Evolutionary conservation across 2,797 vertebrate species (phyloP).

Genomic region (Propithecus perrieri): DNA sequence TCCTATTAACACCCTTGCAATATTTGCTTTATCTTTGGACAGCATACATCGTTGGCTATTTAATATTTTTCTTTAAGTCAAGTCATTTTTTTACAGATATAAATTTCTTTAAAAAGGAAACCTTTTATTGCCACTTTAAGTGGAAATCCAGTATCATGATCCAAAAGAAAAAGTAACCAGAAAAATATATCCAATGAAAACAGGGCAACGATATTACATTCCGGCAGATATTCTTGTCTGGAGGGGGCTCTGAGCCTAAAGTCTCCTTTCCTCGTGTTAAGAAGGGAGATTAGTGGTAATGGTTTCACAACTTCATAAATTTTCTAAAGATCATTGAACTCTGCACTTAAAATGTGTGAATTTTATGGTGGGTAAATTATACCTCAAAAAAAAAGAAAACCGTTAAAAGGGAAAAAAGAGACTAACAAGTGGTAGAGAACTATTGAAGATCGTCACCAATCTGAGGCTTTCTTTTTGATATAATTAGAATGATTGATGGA

Average conservation of each 20-base stretch:
- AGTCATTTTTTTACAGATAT: not conserved
- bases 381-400: not conserved
- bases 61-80: not conserved
- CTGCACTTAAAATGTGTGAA: not conserved
- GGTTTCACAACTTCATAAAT: not conserved
- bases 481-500: not conserved
- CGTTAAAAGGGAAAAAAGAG: not conserved
- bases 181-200: not conserved
- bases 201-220: not conserved
- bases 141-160: not conserved
- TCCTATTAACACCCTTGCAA: not conserved
- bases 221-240: not conserved
- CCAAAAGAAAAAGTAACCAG: not conserved
- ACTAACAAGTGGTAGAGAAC: not conserved
- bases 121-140: not conserved
- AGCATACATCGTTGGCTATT: not conserved
- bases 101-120: not conserved
- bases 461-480: not conserved
- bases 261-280: not conserved
- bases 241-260: not conserved
- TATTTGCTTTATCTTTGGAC: not conserved
- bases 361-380: not conserved
- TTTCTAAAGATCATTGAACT: not conserved
- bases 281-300: not conserved
- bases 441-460: not conserved